phyloP scores from a whole-genome alignment of 2,888 invertebrate genomes.

The Cristatella mucedo region DNA sequence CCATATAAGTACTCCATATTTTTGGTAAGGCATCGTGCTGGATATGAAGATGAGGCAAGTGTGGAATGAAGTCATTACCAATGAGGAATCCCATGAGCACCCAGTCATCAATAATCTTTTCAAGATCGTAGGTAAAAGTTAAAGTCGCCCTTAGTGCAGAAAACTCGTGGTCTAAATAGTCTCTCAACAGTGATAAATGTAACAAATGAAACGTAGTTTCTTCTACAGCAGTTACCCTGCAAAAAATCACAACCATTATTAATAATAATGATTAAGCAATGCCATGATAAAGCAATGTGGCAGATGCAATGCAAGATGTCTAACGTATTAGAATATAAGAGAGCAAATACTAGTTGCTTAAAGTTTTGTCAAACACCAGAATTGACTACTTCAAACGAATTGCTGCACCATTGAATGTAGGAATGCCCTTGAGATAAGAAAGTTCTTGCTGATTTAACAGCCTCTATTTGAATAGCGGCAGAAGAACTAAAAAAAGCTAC shows the following conservation, averaged over 20 bases:
- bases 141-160: slow-evolving; percentile 19
- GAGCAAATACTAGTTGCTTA: neutral
- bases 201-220: slow-evolving; percentile 80
- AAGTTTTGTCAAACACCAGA: neutral
- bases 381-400: neutral
- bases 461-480: no score
- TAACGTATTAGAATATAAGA: neutral
- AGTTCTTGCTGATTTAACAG: no score
- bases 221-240: slow-evolving; percentile 53
- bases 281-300: neutral
- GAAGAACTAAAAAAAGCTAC: no score
- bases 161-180: slow-evolving; percentile 84
- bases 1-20: slow-evolving; percentile 71
- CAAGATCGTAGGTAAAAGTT: slow-evolving; percentile 62
- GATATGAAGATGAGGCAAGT: slow-evolving; percentile 85
- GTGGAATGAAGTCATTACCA: slow-evolving; percentile 88
- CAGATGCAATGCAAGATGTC: neutral
- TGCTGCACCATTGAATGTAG: no score
- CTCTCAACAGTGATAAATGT: slow-evolving; percentile 74
- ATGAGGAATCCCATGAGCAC: slow-evolving; percentile 89
- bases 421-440: no score
- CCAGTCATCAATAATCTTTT: slow-evolving; percentile 92
- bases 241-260: slow-evolving; percentile 9
- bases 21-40: slow-evolving; percentile 69
- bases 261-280: neutral